Base-by-base conservation (phyloP, 2,888 invertebrate genomes). In the Polydrusus tereticollis region DNA sequence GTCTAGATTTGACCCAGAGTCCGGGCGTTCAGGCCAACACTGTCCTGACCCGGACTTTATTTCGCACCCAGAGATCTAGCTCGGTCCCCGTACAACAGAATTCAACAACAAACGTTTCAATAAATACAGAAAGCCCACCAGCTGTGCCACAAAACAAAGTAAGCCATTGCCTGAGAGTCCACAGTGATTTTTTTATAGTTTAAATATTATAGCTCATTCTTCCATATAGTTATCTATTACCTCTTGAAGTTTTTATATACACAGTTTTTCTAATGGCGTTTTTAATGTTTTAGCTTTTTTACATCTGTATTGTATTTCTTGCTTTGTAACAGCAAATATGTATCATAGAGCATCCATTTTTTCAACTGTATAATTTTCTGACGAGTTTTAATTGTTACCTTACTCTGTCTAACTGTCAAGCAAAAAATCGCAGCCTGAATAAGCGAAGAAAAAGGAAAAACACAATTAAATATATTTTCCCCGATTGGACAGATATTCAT, bases 41-140 rank as follows among this genome's bases (percentile, higher is more conserved):
- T 69, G 80, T 77, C 78, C 83, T 87, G 75, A 83, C 85, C 78
- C 84, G 88, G 79, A 87, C 89, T 77, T 85, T 87, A 78, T 89
- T 88, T 84, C 88, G 90, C 82, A 89, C 89, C 59, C 89, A 89
- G 83, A 87, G 90, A 74, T 90, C 90, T 83, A 89, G 89, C 80
- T 90, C 90, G 55, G 89, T 91, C 86, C 90, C 91, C 58, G 84
- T 84, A 75, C 85, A 83, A 79, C 83, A 84, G 82, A 84, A 80
- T 69, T 77, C 78, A 71, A 76, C 78, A 72, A 55, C 52, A 29
- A 78, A 79, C 73, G 75, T 78, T 70, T 74, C 64, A 47, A 65
- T 79, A 77, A 77, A 79, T 77, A 79, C 79, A 77, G 82, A 80
- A 78, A 82, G 82, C 78, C 80, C 81, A 62, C 80, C 81, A 65